Conservation (phyloP, 2,113 vertebrate genomes). For the Tyto alba region DNA sequence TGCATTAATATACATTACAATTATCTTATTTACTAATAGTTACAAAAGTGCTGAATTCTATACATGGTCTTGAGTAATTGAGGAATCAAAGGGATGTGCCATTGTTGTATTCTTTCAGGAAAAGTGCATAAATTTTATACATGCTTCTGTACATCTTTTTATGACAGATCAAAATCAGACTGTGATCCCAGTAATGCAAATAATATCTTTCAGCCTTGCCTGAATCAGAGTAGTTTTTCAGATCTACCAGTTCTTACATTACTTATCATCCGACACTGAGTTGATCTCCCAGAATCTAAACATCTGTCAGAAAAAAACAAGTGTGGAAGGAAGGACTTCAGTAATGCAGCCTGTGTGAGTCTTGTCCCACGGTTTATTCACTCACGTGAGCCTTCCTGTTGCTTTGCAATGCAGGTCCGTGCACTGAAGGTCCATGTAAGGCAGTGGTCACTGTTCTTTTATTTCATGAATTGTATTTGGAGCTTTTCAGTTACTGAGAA, state of each 20-base stretch:
- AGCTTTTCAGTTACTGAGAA: not conserved
- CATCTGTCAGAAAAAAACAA: not conserved
- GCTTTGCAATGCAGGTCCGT: fast-evolving
- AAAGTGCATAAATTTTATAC: not conserved
- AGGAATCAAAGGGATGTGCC: not conserved
- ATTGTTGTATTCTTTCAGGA: not conserved
- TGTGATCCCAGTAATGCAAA: not conserved
- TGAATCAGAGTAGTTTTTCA: not conserved
- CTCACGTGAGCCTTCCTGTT: fast-evolving
- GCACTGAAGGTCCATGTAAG: not conserved
- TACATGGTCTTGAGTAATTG: not conserved
- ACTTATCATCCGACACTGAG: not conserved
- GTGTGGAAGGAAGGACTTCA: not conserved
- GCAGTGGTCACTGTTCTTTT: not conserved
- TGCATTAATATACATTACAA: not conserved
- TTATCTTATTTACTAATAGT: not conserved
- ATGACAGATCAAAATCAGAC: not conserved
- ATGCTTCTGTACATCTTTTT: not conserved
- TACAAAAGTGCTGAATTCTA: not conserved
- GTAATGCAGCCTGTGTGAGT: not conserved
- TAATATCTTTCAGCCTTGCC: not conserved
- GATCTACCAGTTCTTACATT: not conserved
- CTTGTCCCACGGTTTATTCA: fast-evolving
- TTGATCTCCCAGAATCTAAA: not conserved
- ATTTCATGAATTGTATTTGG: not conserved